phyloP scores from a whole-genome alignment of 2,797 vertebrate species.

The Karalla daura region DNA sequence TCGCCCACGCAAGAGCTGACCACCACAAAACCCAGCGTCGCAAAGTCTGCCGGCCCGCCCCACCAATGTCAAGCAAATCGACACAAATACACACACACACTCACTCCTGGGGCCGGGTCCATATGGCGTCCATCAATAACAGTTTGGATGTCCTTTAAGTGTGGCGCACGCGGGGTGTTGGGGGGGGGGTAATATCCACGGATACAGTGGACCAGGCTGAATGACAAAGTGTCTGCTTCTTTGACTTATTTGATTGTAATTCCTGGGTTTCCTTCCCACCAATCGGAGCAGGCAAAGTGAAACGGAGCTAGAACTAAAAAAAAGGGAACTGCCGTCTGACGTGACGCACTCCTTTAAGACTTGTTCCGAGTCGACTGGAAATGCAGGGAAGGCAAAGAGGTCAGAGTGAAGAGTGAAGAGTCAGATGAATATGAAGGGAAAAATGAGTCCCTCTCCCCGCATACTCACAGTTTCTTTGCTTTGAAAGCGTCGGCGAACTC shows the following conservation, averaged over 20 bases:
- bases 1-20: constrained; percentile 76
- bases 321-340: no score
- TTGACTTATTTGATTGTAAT: background rate
- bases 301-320: no score
- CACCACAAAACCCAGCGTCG: constrained; percentile 67
- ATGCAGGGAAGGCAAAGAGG: background rate
- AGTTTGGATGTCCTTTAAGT: constrained; percentile 46
- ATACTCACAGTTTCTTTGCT: constrained; percentile 94
- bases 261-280: background rate
- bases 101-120: constrained; percentile 60
- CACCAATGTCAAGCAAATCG: constrained; percentile 75
- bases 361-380: no score
- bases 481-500: constrained; percentile 93
- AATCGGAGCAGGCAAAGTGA: no score
- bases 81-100: constrained; percentile 58
- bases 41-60: constrained; percentile 52
- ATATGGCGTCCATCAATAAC: constrained; percentile 69
- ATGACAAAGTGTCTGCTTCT: constrained; percentile 5
- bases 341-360: no score
- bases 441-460: no score
- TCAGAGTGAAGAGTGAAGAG: background rate
- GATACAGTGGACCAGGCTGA: constrained; percentile 8
- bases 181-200: constrained; percentile 1
- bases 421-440: no score
- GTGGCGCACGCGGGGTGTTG: background rate